Base-by-base conservation (phyloP, 2,797 vertebrate genomes). In the Danio choprae region DNA sequence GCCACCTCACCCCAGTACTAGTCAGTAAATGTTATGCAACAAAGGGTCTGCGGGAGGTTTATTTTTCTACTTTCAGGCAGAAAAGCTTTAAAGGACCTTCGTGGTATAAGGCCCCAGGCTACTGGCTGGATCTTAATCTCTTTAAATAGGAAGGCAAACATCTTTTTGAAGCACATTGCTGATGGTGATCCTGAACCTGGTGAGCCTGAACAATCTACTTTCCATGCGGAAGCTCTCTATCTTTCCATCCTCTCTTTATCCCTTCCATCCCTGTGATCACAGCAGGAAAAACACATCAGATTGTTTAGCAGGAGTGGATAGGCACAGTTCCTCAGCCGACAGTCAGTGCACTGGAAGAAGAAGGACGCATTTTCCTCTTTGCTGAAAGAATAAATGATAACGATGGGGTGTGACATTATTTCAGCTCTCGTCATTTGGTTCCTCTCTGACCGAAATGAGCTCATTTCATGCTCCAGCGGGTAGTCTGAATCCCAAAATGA, bases 381-480 rank as follows among this genome's bases (percentile, higher is more conserved):
- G 77, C 86, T 69, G 81, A 82, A 88, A 87, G 80, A 86, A 86
- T 86, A 90, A 90, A 87, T 89, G 89, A 91, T 89, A 88, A 89
- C 85, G 88, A 89, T 81, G 86, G 85, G 71, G 83, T 88, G 84
- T 77, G 87, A 89, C 91, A 88, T 92, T 90, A 90, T 89, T 87
- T 85, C 56, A 85, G 87, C 86, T 82, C 51, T 82, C 87, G 81
- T 91, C 89, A 91, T 92, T 91, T 91, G 89, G 88, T 88, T 91
- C 83, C 82, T 81, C 84, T 86, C 58, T 71, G 81, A 83, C 82
- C 79, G 83, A 92, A 93, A 94, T 92, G 86, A 92, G 86, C 90
- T 92, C 84, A 93, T 94, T 93, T 94, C 91, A 93, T 87, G 93
- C 90, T 92, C 91, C 46, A 58, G 86, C 84, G 90, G 88, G 65